Base-by-base conservation (phyloP, 2,888 invertebrate genomes). In the Acleris holmiana region DNA sequence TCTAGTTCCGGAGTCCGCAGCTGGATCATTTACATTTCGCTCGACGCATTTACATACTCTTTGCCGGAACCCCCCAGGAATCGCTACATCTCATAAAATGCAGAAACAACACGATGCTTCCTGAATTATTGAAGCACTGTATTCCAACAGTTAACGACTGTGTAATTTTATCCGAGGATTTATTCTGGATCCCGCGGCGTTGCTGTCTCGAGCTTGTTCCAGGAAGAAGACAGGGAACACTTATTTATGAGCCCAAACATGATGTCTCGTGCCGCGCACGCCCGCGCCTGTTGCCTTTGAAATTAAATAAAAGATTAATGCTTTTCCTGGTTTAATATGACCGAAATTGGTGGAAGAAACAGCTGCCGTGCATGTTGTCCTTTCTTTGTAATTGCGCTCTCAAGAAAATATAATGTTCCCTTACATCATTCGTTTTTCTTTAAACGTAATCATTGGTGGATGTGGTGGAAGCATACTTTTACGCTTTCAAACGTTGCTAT, bases 11-110 rank as follows among this genome's bases (percentile, higher is more conserved):
- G 46, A 41, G 58, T 23, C 71, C 66, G 71, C 71, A 68, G 68
- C 69, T 67, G 71, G 75, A 74, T 78, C 79, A 85, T 86, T 86
- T 85, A 80, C 84, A 85, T 85, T 75, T 74, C 74, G 69, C 77
- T 72, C 78, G 76, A 79, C 79, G 80, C 77, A 85, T 86, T 86
- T 84, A 80, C 86, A 85, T 86, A 82, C 76, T 74, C 77, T 79
- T 80, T 76, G 74, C 75, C 70, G 66, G 67, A 68, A 67, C 72
- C 75, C 76, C 15, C 68, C 69, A 76, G 76, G 73, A 78, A 77
- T 75, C 65, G 77, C 74, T 72, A 71, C 73, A 76, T 74, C 76
- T 79, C 77, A 76, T 84, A 83, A 85, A 85, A 85, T 80, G 79
- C 82, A 83, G 80, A 75, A 80, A 79, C 76, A 77, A 74, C 76